A percentile compares a stretch with the other conserved stretches of the same genome.
phyloP scores from a whole-genome alignment of 2,113 vertebrate genomes.

The Pelvicachromis taeniatus region DNA sequence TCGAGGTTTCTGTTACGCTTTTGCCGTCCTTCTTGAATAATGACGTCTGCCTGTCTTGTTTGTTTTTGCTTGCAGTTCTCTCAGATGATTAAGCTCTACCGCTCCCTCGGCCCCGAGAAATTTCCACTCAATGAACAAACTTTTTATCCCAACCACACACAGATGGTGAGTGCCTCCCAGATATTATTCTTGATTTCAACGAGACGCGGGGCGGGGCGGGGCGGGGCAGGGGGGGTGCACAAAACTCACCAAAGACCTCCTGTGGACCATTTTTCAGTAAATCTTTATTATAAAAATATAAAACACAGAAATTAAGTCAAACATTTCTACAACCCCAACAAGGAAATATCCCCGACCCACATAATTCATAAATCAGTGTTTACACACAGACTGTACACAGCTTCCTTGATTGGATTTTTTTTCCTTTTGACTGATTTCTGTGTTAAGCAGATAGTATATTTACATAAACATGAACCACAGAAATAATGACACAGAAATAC shows the following conservation, averaged over 20 bases:
- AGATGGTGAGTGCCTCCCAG: slow-evolving; percentile 86
- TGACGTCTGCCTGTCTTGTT: not conserved
- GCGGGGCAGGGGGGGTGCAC: too few relatives aligned
- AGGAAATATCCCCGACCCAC: slow-evolving; percentile 35
- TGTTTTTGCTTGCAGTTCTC: slow-evolving; percentile 81
- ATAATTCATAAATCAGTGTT: slow-evolving; percentile 56
- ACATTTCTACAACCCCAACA: slow-evolving; percentile 69
- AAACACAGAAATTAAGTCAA: slow-evolving; percentile 79
- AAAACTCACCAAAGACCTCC: not conserved
- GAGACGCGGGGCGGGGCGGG: too few relatives aligned
- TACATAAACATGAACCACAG: slow-evolving; percentile 63
- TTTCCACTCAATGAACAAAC: slow-evolving; percentile 95
- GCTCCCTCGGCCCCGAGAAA: slow-evolving; percentile 86
- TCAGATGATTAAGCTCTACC: slow-evolving; percentile 96
- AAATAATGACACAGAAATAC: slow-evolving; percentile 49
- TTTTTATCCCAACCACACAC: slow-evolving; percentile 90
- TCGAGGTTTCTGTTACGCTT: not conserved
- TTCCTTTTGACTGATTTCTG: slow-evolving; percentile 40
- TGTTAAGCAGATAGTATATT: slow-evolving; percentile 67
- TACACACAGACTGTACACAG: slow-evolving; percentile 53
- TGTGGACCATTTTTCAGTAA: slow-evolving; percentile 63
- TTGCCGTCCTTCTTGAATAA: not conserved
- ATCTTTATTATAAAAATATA: slow-evolving; percentile 86
- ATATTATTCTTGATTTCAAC: not conserved
- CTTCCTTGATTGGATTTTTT: slow-evolving; percentile 38